phyloP scores from a whole-genome alignment of 2,888 invertebrate genomes.

The Merodon equestris region DNA sequence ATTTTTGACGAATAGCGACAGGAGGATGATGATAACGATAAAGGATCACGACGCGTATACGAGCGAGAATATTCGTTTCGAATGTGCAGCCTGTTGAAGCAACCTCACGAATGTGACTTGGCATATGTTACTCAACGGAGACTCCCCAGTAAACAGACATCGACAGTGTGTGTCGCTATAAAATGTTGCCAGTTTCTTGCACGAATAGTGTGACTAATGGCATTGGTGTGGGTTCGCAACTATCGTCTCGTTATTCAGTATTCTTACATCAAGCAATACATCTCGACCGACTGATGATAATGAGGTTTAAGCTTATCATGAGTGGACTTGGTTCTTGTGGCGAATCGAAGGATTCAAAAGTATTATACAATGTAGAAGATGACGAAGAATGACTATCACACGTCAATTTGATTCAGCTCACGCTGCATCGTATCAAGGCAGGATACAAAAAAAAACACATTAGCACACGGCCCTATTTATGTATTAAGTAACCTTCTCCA shows the following conservation, averaged over 20 bases:
- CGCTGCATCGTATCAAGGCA: too few species aligned
- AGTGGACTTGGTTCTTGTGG: too few species aligned
- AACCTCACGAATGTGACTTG: constrained; percentile 63
- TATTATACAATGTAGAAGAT: too few species aligned
- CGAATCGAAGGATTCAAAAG: too few species aligned
- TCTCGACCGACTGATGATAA: background rate
- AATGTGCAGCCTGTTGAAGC: constrained; percentile 53
- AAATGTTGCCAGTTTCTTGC: constrained; percentile 56
- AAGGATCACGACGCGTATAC: constrained; percentile 62
- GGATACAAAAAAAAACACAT: too few species aligned
- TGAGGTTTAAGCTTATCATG: too few species aligned
- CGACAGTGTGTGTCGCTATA: constrained; percentile 56
- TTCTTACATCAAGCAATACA: too few species aligned
- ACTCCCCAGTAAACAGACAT: constrained; percentile 58
- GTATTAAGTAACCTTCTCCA: too few species aligned
- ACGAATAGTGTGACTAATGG: constrained; percentile 63
- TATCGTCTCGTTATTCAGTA: constrained; percentile 27
- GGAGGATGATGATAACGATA: constrained; percentile 46
- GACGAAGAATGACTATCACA: background rate
- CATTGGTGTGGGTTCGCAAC: constrained; percentile 59
- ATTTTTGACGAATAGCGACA: constrained; percentile 66
- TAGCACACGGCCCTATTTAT: too few species aligned
- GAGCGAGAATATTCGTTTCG: constrained; percentile 17
- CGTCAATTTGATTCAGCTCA: constrained; percentile 1
- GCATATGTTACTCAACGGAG: constrained; percentile 33